phyloP scores from a whole-genome alignment of 53 echinoderm and acorn worm species.

The Glandiceps talaboti region DNA sequence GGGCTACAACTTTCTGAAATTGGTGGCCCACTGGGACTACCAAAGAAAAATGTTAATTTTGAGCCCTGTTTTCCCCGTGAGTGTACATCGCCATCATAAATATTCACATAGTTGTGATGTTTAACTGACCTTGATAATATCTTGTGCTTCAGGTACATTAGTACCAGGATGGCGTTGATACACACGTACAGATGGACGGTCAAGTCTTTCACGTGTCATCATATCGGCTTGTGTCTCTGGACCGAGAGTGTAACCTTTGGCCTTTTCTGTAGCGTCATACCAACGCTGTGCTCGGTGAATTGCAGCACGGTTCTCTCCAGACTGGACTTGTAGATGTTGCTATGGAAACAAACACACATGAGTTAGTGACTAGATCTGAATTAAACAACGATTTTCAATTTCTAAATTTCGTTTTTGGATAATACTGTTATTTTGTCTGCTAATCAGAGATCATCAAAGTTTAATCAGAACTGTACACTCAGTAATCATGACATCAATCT shows the following conservation, averaged over 20 bases:
- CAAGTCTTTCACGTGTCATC: constrained; percentile 67
- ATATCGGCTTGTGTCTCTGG: constrained; percentile 89
- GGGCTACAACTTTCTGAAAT: too few species aligned
- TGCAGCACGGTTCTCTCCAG: constrained; percentile 83
- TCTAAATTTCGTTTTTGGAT: too few species aligned
- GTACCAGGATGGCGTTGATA: constrained; percentile 96
- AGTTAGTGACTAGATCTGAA: background rate
- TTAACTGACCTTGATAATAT: constrained; percentile 74
- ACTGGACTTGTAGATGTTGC: constrained; percentile 94
- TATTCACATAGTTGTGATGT: too few species aligned
- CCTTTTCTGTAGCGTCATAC: constrained; percentile 96
- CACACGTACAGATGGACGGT: constrained; percentile 62
- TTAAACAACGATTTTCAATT: too few species aligned
- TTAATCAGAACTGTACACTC: too few species aligned
- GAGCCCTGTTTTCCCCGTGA: too few species aligned
- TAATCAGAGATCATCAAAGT: too few species aligned
- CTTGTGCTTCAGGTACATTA: constrained; percentile 93
- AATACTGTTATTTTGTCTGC: too few species aligned
- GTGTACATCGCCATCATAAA: too few species aligned
- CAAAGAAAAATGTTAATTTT: too few species aligned
- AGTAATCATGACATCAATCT: too few species aligned
- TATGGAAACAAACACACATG: constrained; percentile 15
- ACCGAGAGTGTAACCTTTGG: constrained; percentile 78
- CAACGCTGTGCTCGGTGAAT: constrained; percentile 94
- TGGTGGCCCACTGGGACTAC: too few species aligned